Conservation (phyloP, 2,888 invertebrate genomes). For the Drosophila paramelanica region DNA sequence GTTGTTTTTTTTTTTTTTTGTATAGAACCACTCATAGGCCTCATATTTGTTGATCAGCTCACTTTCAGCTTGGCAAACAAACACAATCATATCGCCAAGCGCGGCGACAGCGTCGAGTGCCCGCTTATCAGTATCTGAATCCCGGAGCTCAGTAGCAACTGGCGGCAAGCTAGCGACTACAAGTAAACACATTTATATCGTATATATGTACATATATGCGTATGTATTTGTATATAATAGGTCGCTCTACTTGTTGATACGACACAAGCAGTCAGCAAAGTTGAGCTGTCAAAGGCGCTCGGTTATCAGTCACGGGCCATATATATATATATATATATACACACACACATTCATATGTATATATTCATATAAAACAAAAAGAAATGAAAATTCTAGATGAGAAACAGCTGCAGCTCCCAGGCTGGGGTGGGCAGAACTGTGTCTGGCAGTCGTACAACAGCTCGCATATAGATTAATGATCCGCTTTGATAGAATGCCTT, state of each 20-base stretch:
- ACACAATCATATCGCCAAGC: constrained; percentile 55
- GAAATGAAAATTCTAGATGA: constrained; percentile 26
- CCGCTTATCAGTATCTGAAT: constrained; percentile 47
- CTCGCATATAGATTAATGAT: constrained; percentile 32
- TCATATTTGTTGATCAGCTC: constrained; percentile 65
- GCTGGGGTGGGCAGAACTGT: constrained; percentile 17
- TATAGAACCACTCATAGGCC: constrained; percentile 22
- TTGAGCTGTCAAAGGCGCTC: constrained; percentile 60
- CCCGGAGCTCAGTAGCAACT: constrained; percentile 52
- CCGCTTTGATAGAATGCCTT: constrained; percentile 6
- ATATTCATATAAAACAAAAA: constrained; percentile 9
- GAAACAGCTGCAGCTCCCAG: constrained; percentile 21
- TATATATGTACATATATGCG: constrained; percentile 12
- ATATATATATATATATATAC: constrained; percentile 41
- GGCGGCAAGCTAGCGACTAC: constrained; percentile 4
- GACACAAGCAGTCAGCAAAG: constrained; percentile 33
- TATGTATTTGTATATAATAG: constrained; percentile 42
- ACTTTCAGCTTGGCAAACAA: constrained; percentile 70
- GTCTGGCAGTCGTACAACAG: constrained; percentile 18
- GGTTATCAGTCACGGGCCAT: constrained; percentile 56
- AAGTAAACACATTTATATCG: constrained; percentile 6
- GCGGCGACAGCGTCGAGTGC: constrained; percentile 40
- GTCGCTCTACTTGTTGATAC: constrained; percentile 61
- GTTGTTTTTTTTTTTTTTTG: constrained; percentile 5
- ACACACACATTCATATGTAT: background rate